These are phyloP conservation scores for Smittia aterrima DNA, from an alignment of 2,888 invertebrate species.

Conservation along the genomic window DNA sequence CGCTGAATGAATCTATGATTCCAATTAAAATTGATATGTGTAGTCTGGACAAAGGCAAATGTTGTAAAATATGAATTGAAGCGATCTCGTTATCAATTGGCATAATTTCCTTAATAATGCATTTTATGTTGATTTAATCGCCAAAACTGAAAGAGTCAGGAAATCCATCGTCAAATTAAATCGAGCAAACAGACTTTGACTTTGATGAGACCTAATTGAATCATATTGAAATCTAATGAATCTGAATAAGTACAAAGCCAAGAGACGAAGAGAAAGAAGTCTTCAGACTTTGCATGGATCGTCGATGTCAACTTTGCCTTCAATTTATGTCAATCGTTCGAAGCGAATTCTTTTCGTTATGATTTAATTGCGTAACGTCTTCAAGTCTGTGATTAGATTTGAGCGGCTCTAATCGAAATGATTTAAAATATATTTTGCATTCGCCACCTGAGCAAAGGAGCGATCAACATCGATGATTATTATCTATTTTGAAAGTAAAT, in stretches of 20 bases:
- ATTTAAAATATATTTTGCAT: background rate
- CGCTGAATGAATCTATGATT: constrained; percentile 24
- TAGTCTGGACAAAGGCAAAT: background rate
- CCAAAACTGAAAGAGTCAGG: background rate
- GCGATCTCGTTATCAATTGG: background rate
- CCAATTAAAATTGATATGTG: constrained; percentile 33
- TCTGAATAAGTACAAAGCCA: constrained; percentile 1
- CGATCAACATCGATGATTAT: background rate
- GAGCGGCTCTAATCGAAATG: background rate
- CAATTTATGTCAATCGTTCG: constrained; percentile 19
- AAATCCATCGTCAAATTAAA: constrained; percentile 10
- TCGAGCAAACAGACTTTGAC: background rate
- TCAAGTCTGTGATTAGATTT: background rate
- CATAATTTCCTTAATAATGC: constrained; percentile 19
- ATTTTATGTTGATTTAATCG: background rate
- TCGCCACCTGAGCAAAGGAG: background rate
- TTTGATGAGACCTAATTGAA: constrained; percentile 23
- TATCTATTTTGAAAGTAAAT: constrained; percentile 20
- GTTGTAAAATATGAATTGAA: background rate
- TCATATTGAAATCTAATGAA: constrained; percentile 7
- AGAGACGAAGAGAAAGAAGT: background rate
- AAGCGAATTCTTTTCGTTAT: background rate
- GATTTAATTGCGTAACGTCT: background rate
- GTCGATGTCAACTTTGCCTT: background rate
- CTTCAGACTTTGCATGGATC: background rate